These are phyloP conservation scores for Ectemnius lituratus DNA, from an alignment of 2,888 invertebrate genomes.

Conservation along the genomic window DNA sequence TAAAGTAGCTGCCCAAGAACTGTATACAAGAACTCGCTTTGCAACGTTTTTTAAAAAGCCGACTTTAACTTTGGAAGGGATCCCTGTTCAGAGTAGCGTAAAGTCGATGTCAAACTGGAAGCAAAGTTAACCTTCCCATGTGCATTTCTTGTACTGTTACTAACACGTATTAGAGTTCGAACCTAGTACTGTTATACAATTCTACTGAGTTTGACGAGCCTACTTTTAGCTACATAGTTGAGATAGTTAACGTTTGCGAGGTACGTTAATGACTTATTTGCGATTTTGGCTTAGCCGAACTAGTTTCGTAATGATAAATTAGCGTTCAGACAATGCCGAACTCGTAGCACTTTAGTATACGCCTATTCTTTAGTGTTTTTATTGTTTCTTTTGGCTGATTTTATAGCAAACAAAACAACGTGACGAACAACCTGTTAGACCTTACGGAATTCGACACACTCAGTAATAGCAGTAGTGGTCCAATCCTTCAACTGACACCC, in stretches of 20 bases:
- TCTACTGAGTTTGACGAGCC: constrained; percentile 20
- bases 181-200: constrained; percentile 3
- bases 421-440: constrained; percentile 79
- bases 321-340: constrained; percentile 46
- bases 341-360: constrained; percentile 52
- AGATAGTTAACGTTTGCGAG: constrained; percentile 26
- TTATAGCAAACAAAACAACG: constrained; percentile 79
- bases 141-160: constrained; percentile 20
- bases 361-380: constrained; percentile 63
- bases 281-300: constrained; percentile 45
- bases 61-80: background rate
- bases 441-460: constrained; percentile 78
- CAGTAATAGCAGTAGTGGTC: constrained; percentile 76
- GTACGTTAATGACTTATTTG: constrained; percentile 36
- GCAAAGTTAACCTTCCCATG: constrained; percentile 15
- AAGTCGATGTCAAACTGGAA: too few relatives aligned
- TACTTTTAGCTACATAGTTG: constrained; percentile 28
- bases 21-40: constrained; percentile 14
- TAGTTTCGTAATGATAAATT: constrained; percentile 54
- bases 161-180: constrained; percentile 5
- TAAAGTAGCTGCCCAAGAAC: constrained; percentile 40
- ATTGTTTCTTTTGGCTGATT: constrained; percentile 72
- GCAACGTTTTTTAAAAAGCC: constrained; percentile 3
- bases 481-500: constrained; percentile 74
- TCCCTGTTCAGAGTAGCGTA: too few relatives aligned